Evolutionary conservation across 2,113 vertebrate species (phyloP).

Genomic region (Lampris megalopsis): DNA sequence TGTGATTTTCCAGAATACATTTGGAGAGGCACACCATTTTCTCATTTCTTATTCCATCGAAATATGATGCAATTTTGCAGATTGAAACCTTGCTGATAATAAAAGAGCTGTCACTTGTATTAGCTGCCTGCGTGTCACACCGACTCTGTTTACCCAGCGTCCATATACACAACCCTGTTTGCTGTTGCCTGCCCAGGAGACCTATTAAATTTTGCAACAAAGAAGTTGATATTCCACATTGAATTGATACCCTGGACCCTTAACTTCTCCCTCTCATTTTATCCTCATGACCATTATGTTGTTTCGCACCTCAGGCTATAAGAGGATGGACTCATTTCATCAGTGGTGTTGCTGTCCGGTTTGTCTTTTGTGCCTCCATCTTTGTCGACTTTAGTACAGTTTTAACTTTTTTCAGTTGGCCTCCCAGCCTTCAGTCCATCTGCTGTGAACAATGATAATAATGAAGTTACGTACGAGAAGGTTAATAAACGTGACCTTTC

Average conservation of each 20-base stretch:
- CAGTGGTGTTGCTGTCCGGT: neutral
- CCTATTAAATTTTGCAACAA: too few species aligned
- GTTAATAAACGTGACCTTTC: constrained; percentile 40
- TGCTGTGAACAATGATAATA: constrained; percentile 20
- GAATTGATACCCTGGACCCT: constrained; percentile 32
- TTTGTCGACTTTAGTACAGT: constrained; percentile 5
- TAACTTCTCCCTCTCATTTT: constrained; percentile 50
- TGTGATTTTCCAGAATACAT: too few species aligned
- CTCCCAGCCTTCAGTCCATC: constrained; percentile 12
- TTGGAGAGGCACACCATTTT: too few species aligned
- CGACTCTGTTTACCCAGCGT: neutral
- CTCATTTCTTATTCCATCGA: too few species aligned
- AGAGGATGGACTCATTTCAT: neutral
- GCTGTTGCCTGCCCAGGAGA: too few species aligned
- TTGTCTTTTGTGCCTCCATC: constrained; percentile 1
- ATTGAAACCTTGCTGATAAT: too few species aligned
- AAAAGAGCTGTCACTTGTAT: neutral
- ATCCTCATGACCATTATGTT: constrained; percentile 43
- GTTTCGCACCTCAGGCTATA: constrained; percentile 8
- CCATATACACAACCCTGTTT: neutral
- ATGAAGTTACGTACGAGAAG: constrained; percentile 18
- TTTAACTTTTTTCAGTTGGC: neutral
- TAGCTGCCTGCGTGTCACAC: neutral
- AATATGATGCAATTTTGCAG: too few species aligned
- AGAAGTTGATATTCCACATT: constrained; percentile 26